Evolutionary conservation across 2,113 vertebrate genomes (phyloP), one percentile per base, ranked within the genome.

Genomic region (Galemys pyrenaicus): DNA sequence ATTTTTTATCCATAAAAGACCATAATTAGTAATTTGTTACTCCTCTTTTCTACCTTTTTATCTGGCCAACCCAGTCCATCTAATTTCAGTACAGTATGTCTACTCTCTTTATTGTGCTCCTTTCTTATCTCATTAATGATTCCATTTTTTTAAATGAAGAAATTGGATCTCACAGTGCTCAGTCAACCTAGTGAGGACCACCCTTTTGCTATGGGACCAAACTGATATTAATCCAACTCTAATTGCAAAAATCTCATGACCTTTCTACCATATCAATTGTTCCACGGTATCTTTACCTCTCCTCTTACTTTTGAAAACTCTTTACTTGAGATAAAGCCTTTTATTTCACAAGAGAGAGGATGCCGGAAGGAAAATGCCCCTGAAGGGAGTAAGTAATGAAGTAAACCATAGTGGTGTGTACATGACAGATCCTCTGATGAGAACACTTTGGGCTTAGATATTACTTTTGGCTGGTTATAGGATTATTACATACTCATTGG

Each of bases 241-340:
- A 44, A 56, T 7, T 73, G 10, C 41, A 89, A 94, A 83, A 87
- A 51, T 54, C 54, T n/a, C 41, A 56, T n/a, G 22, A 5, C 37
- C 28, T 83, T 68, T 65, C 20, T 28, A 77, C 51, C 32, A 51
- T 19, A 60, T 17, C 41, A 28, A 32, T 54, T 91, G 24, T 64
- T 60, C 17, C 9, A 16, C 13, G 17, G 7, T 39, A 30, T 67
- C 85, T 15, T 51, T 91, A 39, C 24, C 22, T 65, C 12, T 68
- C 5, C 24, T 68, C 46, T 65, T 81, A n/a, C 35, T 92, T 91
- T 51, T 65, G 73, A 62, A 91, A 82, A 6, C 35, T 6, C 35
- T 92, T 93, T 58, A 83, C 39, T 65, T 19, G 32, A 95, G 54
- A 84, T 62, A 94, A 90, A 71, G 26, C 26, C 37, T 89, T 87